Evolutionary conservation across 2,888 invertebrate genomes (phyloP), one percentile per base, ranked within the genome.

Genomic region (Brachynemurus nebulosus): DNA sequence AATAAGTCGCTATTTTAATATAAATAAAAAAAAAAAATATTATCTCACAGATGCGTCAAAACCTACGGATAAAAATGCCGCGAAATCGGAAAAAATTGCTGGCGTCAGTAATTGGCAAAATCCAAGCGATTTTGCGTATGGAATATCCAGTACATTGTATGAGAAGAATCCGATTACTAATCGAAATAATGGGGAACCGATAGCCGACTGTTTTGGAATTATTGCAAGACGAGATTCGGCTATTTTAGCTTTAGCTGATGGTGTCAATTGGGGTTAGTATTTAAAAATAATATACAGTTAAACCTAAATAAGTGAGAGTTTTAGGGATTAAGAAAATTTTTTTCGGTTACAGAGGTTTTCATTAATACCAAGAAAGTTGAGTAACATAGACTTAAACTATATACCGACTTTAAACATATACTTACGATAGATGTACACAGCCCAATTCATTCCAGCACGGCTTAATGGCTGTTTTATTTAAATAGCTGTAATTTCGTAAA

Each of bases 131-230:
- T 64, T 66, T 46, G 76, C 79, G 2, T 84, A 71, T 57, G 84
- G 84, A 33, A 67, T 79, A 42, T 79, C 81, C 20, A 80, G 83
- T 45, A 86, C 86, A 0, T 67, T 90, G 37, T 90, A 90, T 59
- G 90, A 90, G 58, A 75, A 76, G 54, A 85, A 89, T 65, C 86
- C 86, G 52, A 68, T 84, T 37, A 85, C 80, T 44, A 76, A 78
- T 50, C 64, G 69, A 47, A 67, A 69, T 51, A 73, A 76, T 67
- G 88, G 88, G 1, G 82, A 82, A 61, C 90, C 90, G 1, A 83
- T 90, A 50, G 90, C 90, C 12, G 90, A 90, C 65, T 84, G 86
- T 54, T 90, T 84, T 65, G 89, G 82, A 1, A 68, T 90, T 47
- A 79, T 78, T 27, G 72, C 75, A 4, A 66, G 78, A 40, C 69